These are phyloP conservation scores for Spea hammondii DNA, from an alignment of 2,797 vertebrate genomes.

Conservation along the genomic window DNA sequence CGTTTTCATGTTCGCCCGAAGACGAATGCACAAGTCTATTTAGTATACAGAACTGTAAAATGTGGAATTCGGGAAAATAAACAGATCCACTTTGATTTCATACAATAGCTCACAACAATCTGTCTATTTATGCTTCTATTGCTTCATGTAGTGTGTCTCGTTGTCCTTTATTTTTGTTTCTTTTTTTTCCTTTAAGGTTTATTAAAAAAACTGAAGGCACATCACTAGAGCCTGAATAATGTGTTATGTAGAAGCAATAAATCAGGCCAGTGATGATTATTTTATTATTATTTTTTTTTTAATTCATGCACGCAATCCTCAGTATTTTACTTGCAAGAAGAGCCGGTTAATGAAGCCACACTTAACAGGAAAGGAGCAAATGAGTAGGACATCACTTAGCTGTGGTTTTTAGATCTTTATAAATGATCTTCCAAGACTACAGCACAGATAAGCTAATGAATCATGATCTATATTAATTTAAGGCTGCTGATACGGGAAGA, in stretches of 20 bases:
- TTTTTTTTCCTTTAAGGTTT: no score
- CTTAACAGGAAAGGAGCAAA: conserved; percentile 54
- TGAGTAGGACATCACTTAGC: conserved; percentile 75
- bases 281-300: not conserved
- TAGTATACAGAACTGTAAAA: no score
- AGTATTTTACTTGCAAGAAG: conserved; percentile 31
- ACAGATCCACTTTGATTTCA: no score
- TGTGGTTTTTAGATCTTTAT: conserved; percentile 84
- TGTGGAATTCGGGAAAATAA: no score
- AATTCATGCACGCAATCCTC: conserved; percentile 13
- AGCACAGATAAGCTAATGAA: conserved; percentile 98
- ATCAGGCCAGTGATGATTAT: conserved; percentile 19
- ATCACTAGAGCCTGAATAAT: no score
- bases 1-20: no score
- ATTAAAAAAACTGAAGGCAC: no score
- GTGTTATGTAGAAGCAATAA: conserved; percentile 1
- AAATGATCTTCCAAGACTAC: conserved; percentile 95
- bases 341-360: conserved; percentile 47
- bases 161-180: not conserved
- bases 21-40: no score
- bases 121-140: no score
- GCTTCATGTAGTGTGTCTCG: not conserved
- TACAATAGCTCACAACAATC: no score
- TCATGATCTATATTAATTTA: conserved; percentile 97
- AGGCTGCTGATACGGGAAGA: conserved; percentile 85